Evolutionary conservation across 2,888 invertebrate species (phyloP), one percentile per base, ranked within the genome.

Genomic region (Drosophila borealis): DNA sequence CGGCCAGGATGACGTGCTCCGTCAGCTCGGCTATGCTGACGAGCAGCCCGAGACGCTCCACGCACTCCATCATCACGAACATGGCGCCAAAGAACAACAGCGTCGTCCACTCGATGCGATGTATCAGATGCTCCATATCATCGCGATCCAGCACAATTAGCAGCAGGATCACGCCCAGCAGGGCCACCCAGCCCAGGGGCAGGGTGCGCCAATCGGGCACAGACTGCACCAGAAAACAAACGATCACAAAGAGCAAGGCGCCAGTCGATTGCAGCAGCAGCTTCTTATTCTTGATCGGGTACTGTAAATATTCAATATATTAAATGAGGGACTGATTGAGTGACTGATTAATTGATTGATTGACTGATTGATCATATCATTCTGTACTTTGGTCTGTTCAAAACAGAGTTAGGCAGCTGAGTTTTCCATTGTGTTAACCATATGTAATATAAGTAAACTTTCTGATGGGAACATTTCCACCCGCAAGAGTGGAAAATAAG

Each of bases 111-210:
- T 92, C 92, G 11, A 92, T 89, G 55, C 92, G 90, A 44, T 91
- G 89, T 76, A 92, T 88, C 57, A 92, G 62, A 13, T 91, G 89
- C 56, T 92, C 92, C 90, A 92, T 91, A 34, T 92, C 92, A 21
- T 92, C 92, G 1, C 92, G 91, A 88, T 97, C 96, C 0, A 97
- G 95, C 50, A 98, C 92, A 1, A 97, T 94, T 4, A 98, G 93
- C 6, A 98, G 93, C 19, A 96, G 92, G 5, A 97, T 91, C 0
- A 96, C 96, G 0, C 98, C 98, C 0, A 97, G 93, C 0, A 98
- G 92, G 0, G 98, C 96, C 0, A 97, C 96, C 97, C 97, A 97
- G 1, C 97, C 98, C 8, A 98, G 93, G 0, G 97, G 96, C 3
- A 98, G 93, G 0, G 94, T 93, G 76, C 94, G 95, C 77, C 97